A percentile compares a stretch with the other conserved stretches of the same genome.
Evolutionary conservation across 2,797 vertebrate species (phyloP).

Genomic region (Malacoctenus gilli): DNA sequence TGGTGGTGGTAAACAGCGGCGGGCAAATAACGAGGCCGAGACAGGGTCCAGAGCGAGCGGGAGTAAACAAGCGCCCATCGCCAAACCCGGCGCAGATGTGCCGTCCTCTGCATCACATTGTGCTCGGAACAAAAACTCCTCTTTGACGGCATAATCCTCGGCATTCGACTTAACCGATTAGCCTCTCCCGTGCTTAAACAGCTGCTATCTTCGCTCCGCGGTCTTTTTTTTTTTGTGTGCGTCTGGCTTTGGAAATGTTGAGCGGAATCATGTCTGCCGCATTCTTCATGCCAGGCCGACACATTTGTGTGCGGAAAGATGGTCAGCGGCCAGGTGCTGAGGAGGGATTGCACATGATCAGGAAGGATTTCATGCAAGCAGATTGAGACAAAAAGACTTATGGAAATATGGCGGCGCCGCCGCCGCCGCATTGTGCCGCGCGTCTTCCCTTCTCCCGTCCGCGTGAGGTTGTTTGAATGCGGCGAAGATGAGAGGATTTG

Average conservation of each 20-base stretch:
- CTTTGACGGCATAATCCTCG: slow-evolving; percentile 65
- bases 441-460: slow-evolving; percentile 39
- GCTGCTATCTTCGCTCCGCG: slow-evolving; percentile 66
- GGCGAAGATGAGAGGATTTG: slow-evolving; percentile 45
- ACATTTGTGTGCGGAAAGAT: slow-evolving; percentile 57
- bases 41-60: slow-evolving; percentile 48
- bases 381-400: slow-evolving; percentile 59
- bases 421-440: slow-evolving; percentile 45
- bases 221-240: too few relatives aligned
- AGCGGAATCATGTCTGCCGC: slow-evolving; percentile 53
- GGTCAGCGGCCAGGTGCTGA: slow-evolving; percentile 68
- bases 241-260: slow-evolving; percentile 65
- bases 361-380: slow-evolving; percentile 67
- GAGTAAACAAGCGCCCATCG: slow-evolving; percentile 49
- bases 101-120: slow-evolving; percentile 49
- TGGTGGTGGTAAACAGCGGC: slow-evolving; percentile 60
- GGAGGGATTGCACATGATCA: slow-evolving; percentile 64
- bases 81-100: slow-evolving; percentile 59
- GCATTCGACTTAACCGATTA: slow-evolving; percentile 71
- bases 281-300: slow-evolving; percentile 59
- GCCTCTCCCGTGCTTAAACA: slow-evolving; percentile 61
- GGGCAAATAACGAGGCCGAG: slow-evolving; percentile 66
- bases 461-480: slow-evolving; percentile 39
- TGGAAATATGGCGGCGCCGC: slow-evolving; percentile 60
- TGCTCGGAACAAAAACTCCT: slow-evolving; percentile 57